Conservation (phyloP, 2,113 vertebrate genomes). For the Origma solitaria region DNA sequence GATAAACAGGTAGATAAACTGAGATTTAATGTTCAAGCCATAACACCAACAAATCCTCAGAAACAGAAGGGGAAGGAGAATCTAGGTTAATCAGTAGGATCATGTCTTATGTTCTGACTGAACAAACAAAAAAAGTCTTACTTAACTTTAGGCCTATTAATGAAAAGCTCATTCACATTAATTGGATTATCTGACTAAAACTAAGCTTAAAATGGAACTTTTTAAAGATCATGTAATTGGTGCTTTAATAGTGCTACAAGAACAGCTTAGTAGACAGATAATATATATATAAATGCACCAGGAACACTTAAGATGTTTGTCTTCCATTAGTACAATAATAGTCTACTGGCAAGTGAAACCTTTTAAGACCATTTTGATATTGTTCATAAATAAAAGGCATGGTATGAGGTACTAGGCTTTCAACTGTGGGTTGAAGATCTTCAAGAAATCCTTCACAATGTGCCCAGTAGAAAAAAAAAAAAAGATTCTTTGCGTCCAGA, state of each 20-base stretch:
- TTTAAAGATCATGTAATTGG: not conserved
- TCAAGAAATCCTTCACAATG: not conserved
- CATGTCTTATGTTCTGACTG: not conserved
- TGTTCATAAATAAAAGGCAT: not conserved
- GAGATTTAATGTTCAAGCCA: not conserved
- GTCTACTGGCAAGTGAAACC: not conserved
- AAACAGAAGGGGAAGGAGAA: not conserved
- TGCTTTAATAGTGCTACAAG: not conserved
- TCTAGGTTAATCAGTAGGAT: constrained; percentile 27
- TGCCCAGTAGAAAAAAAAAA: not conserved
- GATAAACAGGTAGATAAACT: not conserved
- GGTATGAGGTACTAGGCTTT: not conserved
- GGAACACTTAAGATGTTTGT: not conserved
- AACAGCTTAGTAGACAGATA: not conserved
- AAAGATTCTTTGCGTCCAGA: not conserved
- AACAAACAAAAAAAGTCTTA: constrained; percentile 7
- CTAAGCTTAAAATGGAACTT: not conserved
- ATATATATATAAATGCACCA: not conserved
- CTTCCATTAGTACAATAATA: not conserved
- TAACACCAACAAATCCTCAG: not conserved
- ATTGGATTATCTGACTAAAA: constrained; percentile 9
- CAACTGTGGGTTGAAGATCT: not conserved
- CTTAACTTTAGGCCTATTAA: constrained; percentile 39
- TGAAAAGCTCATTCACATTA: constrained; percentile 29
- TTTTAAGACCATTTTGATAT: not conserved